Evolutionary conservation across 2,797 vertebrate genomes (phyloP).

Genomic region (Masticophis lateralis): DNA sequence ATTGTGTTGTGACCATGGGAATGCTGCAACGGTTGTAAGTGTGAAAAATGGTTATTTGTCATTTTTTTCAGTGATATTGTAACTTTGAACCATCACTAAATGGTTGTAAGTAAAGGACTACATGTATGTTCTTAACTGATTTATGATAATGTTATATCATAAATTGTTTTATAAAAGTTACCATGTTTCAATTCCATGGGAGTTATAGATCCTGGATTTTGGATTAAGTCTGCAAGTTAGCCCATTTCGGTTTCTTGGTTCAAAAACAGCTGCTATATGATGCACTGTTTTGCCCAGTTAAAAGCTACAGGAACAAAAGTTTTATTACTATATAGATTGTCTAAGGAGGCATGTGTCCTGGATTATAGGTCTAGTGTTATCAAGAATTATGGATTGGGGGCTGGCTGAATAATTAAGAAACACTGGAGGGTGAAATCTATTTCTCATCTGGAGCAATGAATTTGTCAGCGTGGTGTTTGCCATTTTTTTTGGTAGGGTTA

Average conservation of each 20-base stretch:
- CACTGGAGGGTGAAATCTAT: neutral
- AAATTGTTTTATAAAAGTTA: neutral
- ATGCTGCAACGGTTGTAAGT: neutral
- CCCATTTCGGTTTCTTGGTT: neutral
- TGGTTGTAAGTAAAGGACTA: neutral
- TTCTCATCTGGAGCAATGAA: neutral
- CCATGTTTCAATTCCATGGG: neutral
- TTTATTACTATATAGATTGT: neutral
- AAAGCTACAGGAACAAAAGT: neutral
- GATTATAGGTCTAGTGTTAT: neutral
- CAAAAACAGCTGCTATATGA: neutral
- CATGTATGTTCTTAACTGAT: neutral
- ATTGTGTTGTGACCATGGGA: neutral
- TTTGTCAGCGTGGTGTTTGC: neutral
- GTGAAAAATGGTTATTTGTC: neutral
- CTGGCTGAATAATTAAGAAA: neutral
- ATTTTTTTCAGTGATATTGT: neutral
- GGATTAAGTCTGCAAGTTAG: neutral
- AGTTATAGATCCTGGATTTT: neutral
- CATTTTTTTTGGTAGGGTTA: neutral
- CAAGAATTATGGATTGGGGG: neutral
- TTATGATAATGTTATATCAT: neutral
- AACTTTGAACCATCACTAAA: neutral
- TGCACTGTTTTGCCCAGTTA: neutral
- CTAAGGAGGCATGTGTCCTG: neutral